Evolutionary conservation across 1,140 invertebrate species (phyloP), one percentile per base, ranked within the genome.

Genomic region (Sitobion miscanthi): DNA sequence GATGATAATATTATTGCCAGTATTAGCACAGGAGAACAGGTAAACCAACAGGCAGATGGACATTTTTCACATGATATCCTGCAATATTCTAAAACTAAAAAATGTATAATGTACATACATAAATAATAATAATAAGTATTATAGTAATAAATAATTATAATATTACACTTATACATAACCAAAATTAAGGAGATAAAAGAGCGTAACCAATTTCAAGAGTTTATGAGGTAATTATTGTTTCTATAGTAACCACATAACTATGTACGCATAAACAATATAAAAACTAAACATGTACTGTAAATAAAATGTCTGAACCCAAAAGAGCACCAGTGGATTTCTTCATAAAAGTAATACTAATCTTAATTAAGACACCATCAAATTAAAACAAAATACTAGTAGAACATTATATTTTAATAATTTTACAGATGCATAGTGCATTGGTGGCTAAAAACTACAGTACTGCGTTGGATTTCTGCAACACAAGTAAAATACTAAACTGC

Each of bases 281-380:
- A 87, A 30, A 49, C 1, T 21, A 57, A 57, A 90, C 45, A 86
- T 86, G 91, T 42, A 42, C 42, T 42, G 42, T 42, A 42, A 42
- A 42, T 3, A 42, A 42, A 62, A 93, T 86, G 91, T 52, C 77
- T n/a, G 82, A 86, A 11, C 14, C 1, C 0, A 54, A 42, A 21
- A 86, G 85, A 86, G 91, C 91, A 52, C 91, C 91, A 30, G 52
- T 93, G 49, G 91, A 85, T 54, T 85, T 93, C 14, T 93, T 86
- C 14, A 54, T 93, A 85, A 86, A 86, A 85, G 91, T 93, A 85
- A 77, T 54, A 54, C 0, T 21, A 52, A 4, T 52, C 14, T 11
- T 62, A 17, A 69, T 69, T n/a, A 69, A 69, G 62, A 5, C 62
- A 69, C 14, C 20, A 69, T 77, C 4, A 77, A n/a, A 77, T 77